phyloP scores from a whole-genome alignment of 2,113 vertebrate genomes.

The Hyperoodon ampullatus region DNA sequence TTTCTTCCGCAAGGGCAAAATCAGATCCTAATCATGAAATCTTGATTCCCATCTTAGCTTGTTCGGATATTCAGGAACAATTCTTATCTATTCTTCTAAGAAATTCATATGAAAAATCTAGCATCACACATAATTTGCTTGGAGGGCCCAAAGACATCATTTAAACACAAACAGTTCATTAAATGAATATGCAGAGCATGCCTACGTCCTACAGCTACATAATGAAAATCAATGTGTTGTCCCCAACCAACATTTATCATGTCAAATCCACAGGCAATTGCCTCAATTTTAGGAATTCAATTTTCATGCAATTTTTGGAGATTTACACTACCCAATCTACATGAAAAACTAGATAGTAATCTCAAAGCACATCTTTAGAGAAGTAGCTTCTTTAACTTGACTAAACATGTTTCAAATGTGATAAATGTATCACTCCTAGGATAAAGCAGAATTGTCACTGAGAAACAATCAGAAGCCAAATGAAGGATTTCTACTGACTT shows the following conservation, averaged over 20 bases:
- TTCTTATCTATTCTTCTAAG: background rate
- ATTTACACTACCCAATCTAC: background rate
- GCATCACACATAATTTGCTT: background rate
- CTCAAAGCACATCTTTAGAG: slow-evolving; percentile 33
- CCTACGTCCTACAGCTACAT: background rate
- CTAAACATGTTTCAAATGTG: background rate
- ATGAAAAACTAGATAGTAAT: slow-evolving; percentile 31
- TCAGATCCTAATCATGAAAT: background rate
- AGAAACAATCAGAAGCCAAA: background rate
- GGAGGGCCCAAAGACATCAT: background rate
- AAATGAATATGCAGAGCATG: background rate
- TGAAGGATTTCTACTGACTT: background rate
- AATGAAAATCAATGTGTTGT: slow-evolving; percentile 38
- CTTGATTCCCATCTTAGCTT: background rate
- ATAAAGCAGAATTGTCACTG: background rate
- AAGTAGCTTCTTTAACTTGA: slow-evolving; percentile 32
- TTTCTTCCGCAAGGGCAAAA: slow-evolving; percentile 27
- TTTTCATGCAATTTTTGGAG: background rate
- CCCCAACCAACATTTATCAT: background rate
- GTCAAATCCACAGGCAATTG: slow-evolving; percentile 1
- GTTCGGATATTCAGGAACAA: background rate
- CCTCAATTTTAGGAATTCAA: slow-evolving; percentile 19
- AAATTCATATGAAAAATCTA: background rate
- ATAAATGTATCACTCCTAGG: background rate
- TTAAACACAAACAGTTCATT: slow-evolving; percentile 9